Evolutionary conservation across 37 sponge, comb jelly and placozoan genomes (phyloP).

Genomic region (Cladorhizidae sp.): DNA sequence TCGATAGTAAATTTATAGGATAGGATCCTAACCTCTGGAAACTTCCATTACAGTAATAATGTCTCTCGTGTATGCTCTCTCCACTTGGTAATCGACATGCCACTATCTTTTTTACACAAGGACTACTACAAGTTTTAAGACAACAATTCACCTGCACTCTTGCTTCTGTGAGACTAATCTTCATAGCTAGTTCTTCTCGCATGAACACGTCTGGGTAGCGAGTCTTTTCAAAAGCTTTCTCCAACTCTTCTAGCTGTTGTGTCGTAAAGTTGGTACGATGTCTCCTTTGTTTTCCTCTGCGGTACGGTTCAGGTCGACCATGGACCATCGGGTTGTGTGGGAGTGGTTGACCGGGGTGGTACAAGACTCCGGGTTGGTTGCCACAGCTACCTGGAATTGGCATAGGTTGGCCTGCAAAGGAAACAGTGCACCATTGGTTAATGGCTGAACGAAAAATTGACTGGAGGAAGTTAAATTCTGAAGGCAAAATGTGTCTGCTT

Average conservation of each 20-base stretch:
- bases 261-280: slow-evolving; percentile 90
- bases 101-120: too few species aligned
- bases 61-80: too few species aligned
- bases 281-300: slow-evolving; percentile 79
- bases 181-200: slow-evolving; percentile 92
- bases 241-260: slow-evolving; percentile 89
- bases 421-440: too few species aligned
- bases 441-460: too few species aligned
- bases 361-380: slow-evolving; percentile 30
- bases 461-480: too few species aligned
- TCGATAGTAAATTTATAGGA: too few species aligned
- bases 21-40: too few species aligned
- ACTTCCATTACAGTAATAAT: too few species aligned
- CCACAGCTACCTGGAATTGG: slow-evolving; percentile 17
- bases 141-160: slow-evolving; percentile 95
- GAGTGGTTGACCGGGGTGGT: slow-evolving; percentile 43
- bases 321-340: slow-evolving; percentile 4
- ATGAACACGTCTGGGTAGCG: slow-evolving; percentile 93
- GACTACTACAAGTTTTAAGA: too few species aligned
- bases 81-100: too few species aligned
- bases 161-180: slow-evolving; percentile 89
- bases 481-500: too few species aligned
- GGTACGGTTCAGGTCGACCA: slow-evolving; percentile 48
- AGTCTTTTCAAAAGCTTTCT: slow-evolving; percentile 86
- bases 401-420: slow-evolving; percentile 33